These are phyloP conservation scores for Diuraphis noxia DNA, from an alignment of 1,140 invertebrate species.

Conservation along the genomic window DNA sequence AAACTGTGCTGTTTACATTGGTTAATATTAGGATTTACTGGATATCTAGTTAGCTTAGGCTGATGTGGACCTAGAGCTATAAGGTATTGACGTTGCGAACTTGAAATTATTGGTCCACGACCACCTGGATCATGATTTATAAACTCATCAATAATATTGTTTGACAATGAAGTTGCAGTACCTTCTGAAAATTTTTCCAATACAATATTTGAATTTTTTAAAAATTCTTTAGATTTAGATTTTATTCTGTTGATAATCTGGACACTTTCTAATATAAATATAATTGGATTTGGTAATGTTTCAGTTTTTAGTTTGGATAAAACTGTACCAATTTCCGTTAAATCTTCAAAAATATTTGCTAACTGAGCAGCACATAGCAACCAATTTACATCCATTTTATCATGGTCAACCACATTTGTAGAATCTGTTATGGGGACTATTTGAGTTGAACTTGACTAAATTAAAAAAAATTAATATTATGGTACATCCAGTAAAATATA, in stretches of 20 bases:
- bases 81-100: constrained; percentile 24
- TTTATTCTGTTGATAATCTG: neutral
- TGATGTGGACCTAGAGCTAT: constrained; percentile 39
- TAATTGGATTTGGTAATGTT: neutral
- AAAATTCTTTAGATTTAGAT: constrained; percentile 9
- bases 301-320: neutral
- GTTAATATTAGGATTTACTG: neutral
- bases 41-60: constrained; percentile 2
- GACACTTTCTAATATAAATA: neutral
- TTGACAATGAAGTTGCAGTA: neutral
- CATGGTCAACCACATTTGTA: no score
- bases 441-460: neutral
- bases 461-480: neutral
- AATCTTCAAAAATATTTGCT: neutral
- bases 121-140: constrained; percentile 37
- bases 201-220: neutral
- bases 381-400: no score
- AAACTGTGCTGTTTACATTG: constrained; percentile 9
- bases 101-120: neutral
- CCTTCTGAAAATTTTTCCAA: neutral
- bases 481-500: neutral
- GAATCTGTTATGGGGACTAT: no score
- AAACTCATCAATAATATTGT: neutral
- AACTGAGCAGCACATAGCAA: neutral
- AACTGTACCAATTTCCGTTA: neutral